Evolutionary conservation across 2,797 vertebrate species (phyloP).

Genomic region (Esox masquinongy): DNA sequence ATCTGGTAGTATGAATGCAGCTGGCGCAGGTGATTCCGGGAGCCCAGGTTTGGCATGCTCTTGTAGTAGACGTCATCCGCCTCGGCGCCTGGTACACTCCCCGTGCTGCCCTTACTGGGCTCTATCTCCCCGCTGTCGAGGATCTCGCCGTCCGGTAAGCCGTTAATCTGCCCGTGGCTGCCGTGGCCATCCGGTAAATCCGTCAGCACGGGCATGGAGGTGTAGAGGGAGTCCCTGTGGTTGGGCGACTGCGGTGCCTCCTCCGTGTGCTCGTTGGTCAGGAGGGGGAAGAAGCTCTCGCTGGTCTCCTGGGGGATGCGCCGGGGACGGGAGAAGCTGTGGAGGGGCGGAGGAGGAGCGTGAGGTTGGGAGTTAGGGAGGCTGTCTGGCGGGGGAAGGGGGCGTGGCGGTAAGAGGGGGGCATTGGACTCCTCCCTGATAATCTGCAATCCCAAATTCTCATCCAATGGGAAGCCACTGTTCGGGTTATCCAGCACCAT

Average conservation of each 20-base stretch:
- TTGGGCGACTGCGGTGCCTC: conserved; percentile 81
- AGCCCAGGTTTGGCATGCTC: conserved; percentile 98
- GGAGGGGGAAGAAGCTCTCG: conserved; percentile 96
- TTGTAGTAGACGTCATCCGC: conserved; percentile 96
- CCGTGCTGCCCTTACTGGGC: conserved; percentile 71
- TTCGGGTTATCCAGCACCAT: conserved; percentile 79
- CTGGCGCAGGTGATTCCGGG: conserved; percentile 92
- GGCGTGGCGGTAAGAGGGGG: conserved; percentile 87
- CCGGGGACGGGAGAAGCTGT: conserved; percentile 84
- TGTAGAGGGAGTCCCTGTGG: conserved; percentile 96
- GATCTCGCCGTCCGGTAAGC: conserved; percentile 64
- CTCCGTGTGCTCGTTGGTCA: conserved; percentile 93
- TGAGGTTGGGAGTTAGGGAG: conserved; percentile 74
- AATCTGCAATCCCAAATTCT: conserved; percentile 91
- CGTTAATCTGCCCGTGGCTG: conserved; percentile 81
- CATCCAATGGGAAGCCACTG: conserved; percentile 87
- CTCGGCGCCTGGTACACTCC: conserved; percentile 78
- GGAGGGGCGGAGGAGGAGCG: conserved; percentile 79
- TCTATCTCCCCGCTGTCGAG: conserved; percentile 69
- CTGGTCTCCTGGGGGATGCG: conserved; percentile 93
- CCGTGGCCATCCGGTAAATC: conserved; percentile 78
- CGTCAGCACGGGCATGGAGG: conserved; percentile 95
- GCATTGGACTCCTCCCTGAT: conserved; percentile 95
- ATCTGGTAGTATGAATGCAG: conserved; percentile 98
- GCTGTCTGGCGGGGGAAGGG: conserved; percentile 85